A percentile compares a stretch with the other conserved stretches of the same genome.
phyloP scores from a whole-genome alignment of 2,113 vertebrate genomes.

The Poeciliopsis turrubarensis region DNA sequence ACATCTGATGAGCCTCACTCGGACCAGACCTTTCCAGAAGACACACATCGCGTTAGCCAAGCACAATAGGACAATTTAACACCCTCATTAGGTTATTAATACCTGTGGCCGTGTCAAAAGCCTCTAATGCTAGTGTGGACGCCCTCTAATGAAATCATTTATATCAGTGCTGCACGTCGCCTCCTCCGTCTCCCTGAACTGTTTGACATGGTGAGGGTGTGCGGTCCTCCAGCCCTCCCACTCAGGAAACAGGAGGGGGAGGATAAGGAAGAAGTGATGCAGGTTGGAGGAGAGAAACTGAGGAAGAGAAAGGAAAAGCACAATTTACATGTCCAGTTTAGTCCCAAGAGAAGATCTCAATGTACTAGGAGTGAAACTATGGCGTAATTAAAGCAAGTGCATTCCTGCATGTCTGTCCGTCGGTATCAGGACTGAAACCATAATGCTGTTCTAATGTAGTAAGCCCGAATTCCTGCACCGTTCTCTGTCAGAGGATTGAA shows the following conservation, averaged over 20 bases:
- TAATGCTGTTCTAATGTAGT: background rate
- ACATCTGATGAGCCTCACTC: conserved; percentile 1
- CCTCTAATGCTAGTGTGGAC: conserved; percentile 65
- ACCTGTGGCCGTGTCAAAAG: conserved; percentile 69
- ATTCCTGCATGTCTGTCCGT: background rate
- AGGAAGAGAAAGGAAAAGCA: background rate
- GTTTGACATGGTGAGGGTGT: conserved; percentile 54
- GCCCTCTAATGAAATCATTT: conserved; percentile 65
- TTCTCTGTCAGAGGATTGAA: conserved; percentile 25
- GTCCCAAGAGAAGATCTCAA: background rate
- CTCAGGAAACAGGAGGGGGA: conserved; percentile 41
- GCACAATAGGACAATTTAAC: conserved; percentile 56
- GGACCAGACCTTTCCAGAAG: conserved; percentile 6
- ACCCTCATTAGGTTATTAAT: conserved; percentile 71
- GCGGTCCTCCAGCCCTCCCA: conserved; percentile 42
- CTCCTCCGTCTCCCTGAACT: conserved; percentile 55
- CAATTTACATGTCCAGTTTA: background rate
- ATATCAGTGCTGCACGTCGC: conserved; percentile 31
- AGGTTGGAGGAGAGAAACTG: conserved; percentile 19
- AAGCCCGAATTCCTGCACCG: conserved; percentile 12
- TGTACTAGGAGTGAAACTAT: background rate
- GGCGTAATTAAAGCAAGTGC: background rate
- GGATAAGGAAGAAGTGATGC: conserved; percentile 32
- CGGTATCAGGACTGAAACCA: background rate
- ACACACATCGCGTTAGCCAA: conserved; percentile 18